phyloP scores from a whole-genome alignment of 2,888 invertebrate species.

The Heteromyza rotundicornis region DNA sequence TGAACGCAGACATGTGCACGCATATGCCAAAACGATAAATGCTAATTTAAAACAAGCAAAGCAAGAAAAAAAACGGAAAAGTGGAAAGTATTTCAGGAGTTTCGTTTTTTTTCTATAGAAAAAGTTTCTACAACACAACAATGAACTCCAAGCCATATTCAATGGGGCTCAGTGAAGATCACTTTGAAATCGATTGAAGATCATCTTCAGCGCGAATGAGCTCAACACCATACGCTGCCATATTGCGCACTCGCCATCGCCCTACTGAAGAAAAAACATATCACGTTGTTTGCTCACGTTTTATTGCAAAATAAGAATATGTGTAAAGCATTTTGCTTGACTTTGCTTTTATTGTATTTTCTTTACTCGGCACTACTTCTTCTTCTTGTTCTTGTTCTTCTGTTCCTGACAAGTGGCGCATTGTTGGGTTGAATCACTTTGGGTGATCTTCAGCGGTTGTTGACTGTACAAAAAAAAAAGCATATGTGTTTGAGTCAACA shows the following conservation, averaged over 20 bases:
- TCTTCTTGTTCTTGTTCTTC: too few relatives aligned
- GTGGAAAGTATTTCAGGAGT: not conserved
- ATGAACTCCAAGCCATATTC: not conserved
- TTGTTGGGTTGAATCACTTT: not conserved
- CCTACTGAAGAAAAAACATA: too few relatives aligned
- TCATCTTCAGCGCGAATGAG: not conserved
- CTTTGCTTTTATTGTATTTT: too few relatives aligned
- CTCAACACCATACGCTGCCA: not conserved
- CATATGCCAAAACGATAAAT: not conserved
- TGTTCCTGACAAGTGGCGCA: not conserved
- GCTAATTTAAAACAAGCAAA: not conserved
- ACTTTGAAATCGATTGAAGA: constrained; percentile 4
- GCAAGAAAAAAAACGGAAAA: too few relatives aligned
- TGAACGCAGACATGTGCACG: not conserved
- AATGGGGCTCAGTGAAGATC: not conserved
- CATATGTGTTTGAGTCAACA: too few relatives aligned
- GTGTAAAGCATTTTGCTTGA: not conserved
- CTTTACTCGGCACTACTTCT: not conserved
- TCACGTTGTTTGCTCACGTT: not conserved
- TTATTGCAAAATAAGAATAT: constrained; percentile 1
- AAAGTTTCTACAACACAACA: not conserved
- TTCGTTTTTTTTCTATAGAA: not conserved
- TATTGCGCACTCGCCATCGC: too few relatives aligned
- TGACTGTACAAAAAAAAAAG: too few relatives aligned
- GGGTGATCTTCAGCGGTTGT: not conserved